phyloP scores from a whole-genome alignment of 2,888 invertebrate genomes.

The Drosophila picticornis region DNA sequence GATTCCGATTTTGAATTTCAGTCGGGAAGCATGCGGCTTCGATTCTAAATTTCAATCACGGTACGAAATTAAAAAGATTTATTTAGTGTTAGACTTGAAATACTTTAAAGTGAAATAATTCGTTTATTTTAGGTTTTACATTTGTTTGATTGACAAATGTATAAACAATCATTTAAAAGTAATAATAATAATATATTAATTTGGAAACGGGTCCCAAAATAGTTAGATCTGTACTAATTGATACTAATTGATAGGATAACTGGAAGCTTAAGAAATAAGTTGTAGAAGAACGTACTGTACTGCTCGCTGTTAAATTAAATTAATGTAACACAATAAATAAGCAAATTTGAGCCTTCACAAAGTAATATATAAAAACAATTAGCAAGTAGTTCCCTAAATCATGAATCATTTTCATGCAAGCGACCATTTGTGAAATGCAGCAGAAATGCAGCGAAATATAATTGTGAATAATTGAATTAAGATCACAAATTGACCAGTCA shows the following conservation, averaged over 20 bases:
- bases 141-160: no score
- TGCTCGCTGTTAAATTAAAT: background rate
- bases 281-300: background rate
- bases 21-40: background rate
- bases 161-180: no score
- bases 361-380: slow-evolving; percentile 17
- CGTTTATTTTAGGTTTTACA: no score
- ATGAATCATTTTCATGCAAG: slow-evolving; percentile 34
- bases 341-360: background rate
- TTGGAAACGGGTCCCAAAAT: background rate
- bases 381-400: slow-evolving; percentile 10
- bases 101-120: no score
- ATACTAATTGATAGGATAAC: background rate
- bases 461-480: background rate
- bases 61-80: no score
- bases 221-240: background rate
- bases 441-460: no score
- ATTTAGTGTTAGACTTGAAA: no score
- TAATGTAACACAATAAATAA: background rate
- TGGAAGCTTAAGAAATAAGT: background rate
- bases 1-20: background rate
- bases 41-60: no score
- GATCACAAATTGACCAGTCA: background rate
- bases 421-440: slow-evolving; percentile 12
- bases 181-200: no score